These are phyloP conservation scores for Trichosurus vulpecula DNA, from an alignment of 2,797 vertebrate species.

Conservation along the genomic window DNA sequence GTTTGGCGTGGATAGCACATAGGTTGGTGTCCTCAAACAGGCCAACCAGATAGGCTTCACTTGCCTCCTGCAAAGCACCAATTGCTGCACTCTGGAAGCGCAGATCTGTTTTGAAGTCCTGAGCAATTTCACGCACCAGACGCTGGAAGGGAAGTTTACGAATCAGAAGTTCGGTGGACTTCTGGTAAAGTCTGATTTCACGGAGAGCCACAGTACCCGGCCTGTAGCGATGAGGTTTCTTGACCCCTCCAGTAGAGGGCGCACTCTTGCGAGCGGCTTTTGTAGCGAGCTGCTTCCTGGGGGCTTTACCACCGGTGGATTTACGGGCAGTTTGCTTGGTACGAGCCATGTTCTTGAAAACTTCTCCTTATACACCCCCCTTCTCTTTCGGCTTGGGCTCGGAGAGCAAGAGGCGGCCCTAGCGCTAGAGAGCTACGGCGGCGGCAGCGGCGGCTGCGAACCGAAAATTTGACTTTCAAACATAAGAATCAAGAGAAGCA, in stretches of 20 bases:
- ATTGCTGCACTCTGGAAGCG: slow-evolving; percentile 91
- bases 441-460: too few relatives aligned
- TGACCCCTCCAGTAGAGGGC: slow-evolving; percentile 89
- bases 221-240: slow-evolving; percentile 90
- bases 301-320: slow-evolving; percentile 88
- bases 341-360: slow-evolving; percentile 84
- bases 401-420: too few relatives aligned
- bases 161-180: slow-evolving; percentile 90
- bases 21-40: too few relatives aligned
- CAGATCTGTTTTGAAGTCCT: slow-evolving; percentile 91
- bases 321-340: slow-evolving; percentile 89
- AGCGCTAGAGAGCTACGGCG: too few relatives aligned
- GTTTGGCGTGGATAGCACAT: too few relatives aligned
- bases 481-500: too few relatives aligned
- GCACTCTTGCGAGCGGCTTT: slow-evolving; percentile 90
- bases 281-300: slow-evolving; percentile 89
- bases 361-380: slow-evolving; percentile 80
- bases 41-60: too few relatives aligned
- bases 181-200: slow-evolving; percentile 90
- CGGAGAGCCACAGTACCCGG: slow-evolving; percentile 90
- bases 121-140: slow-evolving; percentile 90
- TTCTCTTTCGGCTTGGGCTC: too few relatives aligned
- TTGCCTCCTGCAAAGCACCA: slow-evolving; percentile 89
- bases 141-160: slow-evolving; percentile 90
- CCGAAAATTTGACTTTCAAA: too few relatives aligned